Percentiles rank a stretch among this genome's conserved stretches.
Conservation (phyloP, 2,113 vertebrate genomes). For the Columba livia region DNA sequence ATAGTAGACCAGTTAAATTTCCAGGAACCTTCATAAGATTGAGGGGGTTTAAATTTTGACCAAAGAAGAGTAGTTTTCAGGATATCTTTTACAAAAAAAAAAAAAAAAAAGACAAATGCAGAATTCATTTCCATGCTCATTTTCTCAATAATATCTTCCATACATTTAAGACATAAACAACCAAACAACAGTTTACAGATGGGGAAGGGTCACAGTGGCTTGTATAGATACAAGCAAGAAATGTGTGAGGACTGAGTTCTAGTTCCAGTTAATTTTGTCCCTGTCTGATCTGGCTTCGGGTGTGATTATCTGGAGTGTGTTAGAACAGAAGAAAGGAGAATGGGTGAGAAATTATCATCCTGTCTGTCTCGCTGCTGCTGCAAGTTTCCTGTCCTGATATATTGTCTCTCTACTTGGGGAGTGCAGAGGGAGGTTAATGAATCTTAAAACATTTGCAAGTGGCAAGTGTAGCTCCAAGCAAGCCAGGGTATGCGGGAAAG, state of each 20-base stretch:
- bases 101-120: background rate
- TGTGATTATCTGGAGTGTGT: conserved; percentile 34
- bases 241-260: background rate
- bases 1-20: background rate
- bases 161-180: background rate
- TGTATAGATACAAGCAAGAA: background rate
- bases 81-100: background rate
- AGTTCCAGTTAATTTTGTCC: conserved; percentile 34
- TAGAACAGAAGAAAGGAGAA: conserved; percentile 39
- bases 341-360: conserved; percentile 41
- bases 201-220: background rate
- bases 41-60: background rate
- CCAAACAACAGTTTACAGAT: background rate
- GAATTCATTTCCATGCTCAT: background rate
- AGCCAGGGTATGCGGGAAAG: background rate
- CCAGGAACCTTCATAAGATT: background rate
- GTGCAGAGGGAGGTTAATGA: conserved; percentile 49
- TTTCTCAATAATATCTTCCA: background rate
- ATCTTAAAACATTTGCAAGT: conserved; percentile 47
- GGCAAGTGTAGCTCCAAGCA: conserved; percentile 27
- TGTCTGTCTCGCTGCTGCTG: conserved; percentile 19
- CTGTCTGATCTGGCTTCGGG: conserved; percentile 34
- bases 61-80: background rate
- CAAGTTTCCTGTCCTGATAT: conserved; percentile 41
- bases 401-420: conserved; percentile 10